Evolutionary conservation across 1,140 invertebrate species (phyloP), one percentile per base, ranked within the genome.

Genomic region (Diorhabda carinulata): DNA sequence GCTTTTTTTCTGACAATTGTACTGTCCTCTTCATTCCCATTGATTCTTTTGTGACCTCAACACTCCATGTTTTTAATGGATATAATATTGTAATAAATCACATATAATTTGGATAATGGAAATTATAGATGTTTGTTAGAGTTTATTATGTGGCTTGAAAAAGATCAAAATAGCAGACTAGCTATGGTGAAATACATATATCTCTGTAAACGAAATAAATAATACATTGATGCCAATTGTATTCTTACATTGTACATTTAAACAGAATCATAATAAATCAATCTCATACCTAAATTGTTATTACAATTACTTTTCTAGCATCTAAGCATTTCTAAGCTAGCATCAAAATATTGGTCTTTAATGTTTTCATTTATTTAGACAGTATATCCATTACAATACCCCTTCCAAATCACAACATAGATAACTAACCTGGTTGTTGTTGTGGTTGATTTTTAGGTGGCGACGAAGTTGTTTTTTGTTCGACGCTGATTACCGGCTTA

Each of bases 401-500:
- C 52, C n/a, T n/a, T 25, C 60, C 10, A 6, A 61, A 6, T 25
- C 42, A 6, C n/a, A 64, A 9, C 42, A 64, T 10, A 10, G 61
- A 5, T 45, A 43, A 68, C 61, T 68, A 43, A 68, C 67, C 67
- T 68, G 67, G 43, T 7, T n/a, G 9, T 44, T 9, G 10, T 43
- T 9, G 45, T 5, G 43, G 8, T 58, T 57, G 43, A 7, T n/a
- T 69, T 57, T 58, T 56, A 44, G 60, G 56, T 58, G 69, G 10
- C 56, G 68, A 47, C 62, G 68, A 43, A 43, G 66, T 64, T 66
- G 68, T 56, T 7, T 42, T 25, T 61, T 66, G 59, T 44, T 72
- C 72, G n/a, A 47, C 8, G 8, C 45, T 67, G 6, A 63, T 57
- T 2, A 70, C 60, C 8, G 75, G 75, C 69, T 73, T 74, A n/a